phyloP scores from a whole-genome alignment of 2,113 vertebrate species.

The Dascyllus trimaculatus region DNA sequence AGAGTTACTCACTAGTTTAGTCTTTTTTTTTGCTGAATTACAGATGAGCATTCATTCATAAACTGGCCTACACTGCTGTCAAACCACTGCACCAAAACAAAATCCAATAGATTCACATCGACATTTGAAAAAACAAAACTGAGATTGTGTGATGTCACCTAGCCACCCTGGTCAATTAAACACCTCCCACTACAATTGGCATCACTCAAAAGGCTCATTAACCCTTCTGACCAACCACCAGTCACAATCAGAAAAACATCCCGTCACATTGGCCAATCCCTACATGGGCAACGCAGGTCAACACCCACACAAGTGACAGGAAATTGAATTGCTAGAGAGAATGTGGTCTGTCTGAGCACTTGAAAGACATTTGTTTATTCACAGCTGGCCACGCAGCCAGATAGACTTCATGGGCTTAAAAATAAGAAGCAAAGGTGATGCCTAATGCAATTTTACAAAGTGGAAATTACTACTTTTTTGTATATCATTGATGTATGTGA shows the following conservation, averaged over 20 bases:
- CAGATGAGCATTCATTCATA: slow-evolving; percentile 48
- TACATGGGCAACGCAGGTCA: slow-evolving; percentile 77
- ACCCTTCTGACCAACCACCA: slow-evolving; percentile 87
- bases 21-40: slow-evolving; percentile 7
- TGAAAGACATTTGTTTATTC: slow-evolving; percentile 86
- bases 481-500: slow-evolving; percentile 29
- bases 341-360: slow-evolving; percentile 80
- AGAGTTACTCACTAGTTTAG: background rate
- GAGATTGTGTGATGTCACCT: slow-evolving; percentile 82
- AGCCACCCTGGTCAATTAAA: slow-evolving; percentile 85
- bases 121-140: slow-evolving; percentile 77
- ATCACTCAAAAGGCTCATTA: slow-evolving; percentile 88
- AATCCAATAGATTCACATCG: slow-evolving; percentile 75
- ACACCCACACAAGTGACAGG: slow-evolving; percentile 87
- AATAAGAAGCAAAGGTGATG: slow-evolving; percentile 67
- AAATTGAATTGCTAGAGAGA: slow-evolving; percentile 83
- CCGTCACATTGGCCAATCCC: slow-evolving; percentile 78
- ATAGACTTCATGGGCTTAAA: slow-evolving; percentile 55
- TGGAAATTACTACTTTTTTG: slow-evolving; percentile 31
- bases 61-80: slow-evolving; percentile 55
- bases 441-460: slow-evolving; percentile 41
- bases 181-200: slow-evolving; percentile 85
- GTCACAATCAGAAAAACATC: slow-evolving; percentile 78
- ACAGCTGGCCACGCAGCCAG: slow-evolving; percentile 73
- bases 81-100: slow-evolving; percentile 71